Percentiles rank a stretch among this genome's conserved stretches.
Conservation (phyloP, 2,113 vertebrate genomes). For the Pelodiscus sinensis region DNA sequence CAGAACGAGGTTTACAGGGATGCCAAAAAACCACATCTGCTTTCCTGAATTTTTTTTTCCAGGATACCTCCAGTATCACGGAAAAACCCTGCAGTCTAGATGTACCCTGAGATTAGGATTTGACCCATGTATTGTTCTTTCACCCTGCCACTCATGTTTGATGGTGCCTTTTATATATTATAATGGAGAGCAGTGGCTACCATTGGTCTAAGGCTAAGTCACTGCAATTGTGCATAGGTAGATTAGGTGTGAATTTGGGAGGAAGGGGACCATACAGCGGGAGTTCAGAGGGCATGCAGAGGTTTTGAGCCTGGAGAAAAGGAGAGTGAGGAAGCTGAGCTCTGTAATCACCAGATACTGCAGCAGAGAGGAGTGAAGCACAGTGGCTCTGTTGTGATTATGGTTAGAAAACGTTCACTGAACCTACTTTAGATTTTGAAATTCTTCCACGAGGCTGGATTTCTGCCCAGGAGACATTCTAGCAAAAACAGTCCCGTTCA, state of each 20-base stretch:
- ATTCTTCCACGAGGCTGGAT: constrained; percentile 76
- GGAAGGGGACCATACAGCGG: not conserved
- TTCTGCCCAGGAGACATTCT: constrained; percentile 79
- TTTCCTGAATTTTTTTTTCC: too few species aligned
- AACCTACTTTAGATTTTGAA: constrained; percentile 79
- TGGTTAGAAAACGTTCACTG: not conserved
- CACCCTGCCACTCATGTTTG: not conserved
- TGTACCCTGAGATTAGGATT: not conserved
- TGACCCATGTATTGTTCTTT: not conserved
- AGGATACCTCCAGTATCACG: too few species aligned
- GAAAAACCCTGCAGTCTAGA: too few species aligned
- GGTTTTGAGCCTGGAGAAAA: accelerated
- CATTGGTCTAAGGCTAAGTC: accelerated
- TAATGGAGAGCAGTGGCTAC: not conserved
- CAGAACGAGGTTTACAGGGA: too few species aligned
- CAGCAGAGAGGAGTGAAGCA: too few species aligned
- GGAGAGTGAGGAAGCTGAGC: accelerated
- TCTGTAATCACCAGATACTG: not conserved
- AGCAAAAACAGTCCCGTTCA: constrained; percentile 74
- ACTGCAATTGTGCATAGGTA: too few species aligned
- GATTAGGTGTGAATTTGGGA: not conserved
- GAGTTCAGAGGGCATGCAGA: not conserved
- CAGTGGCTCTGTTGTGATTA: not conserved
- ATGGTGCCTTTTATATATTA: not conserved
- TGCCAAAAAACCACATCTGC: too few species aligned